Percentiles rank a stretch among this genome's conserved stretches.
Evolutionary conservation across 2,113 vertebrate species (phyloP).

Genomic region (Apeltes quadracus): DNA sequence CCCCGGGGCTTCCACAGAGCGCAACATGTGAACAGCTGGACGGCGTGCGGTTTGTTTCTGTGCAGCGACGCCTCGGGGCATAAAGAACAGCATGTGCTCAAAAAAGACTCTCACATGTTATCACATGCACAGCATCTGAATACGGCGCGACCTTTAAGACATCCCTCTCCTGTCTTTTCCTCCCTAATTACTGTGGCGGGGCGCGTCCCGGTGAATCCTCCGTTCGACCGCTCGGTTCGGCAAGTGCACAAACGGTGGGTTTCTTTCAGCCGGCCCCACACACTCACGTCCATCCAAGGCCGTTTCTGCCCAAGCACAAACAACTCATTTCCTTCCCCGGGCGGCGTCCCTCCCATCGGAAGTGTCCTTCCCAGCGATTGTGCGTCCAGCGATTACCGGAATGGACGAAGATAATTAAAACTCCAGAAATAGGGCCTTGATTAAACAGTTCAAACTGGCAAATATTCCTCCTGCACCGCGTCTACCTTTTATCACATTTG

Average conservation of each 20-base stretch:
- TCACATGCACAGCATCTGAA: constrained; percentile 62
- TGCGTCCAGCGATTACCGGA: constrained; percentile 42
- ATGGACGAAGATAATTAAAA: too few species aligned
- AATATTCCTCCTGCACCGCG: constrained; percentile 3
- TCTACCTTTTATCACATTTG: constrained; percentile 32
- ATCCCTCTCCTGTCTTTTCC: constrained; percentile 5
- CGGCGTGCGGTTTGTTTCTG: constrained; percentile 14
- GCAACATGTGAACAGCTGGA: background rate
- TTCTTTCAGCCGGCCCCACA: constrained; percentile 38
- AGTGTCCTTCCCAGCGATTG: constrained; percentile 10
- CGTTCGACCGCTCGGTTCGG: constrained; percentile 59
- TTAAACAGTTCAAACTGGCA: constrained; percentile 38
- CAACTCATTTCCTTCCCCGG: background rate
- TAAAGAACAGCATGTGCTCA: constrained; percentile 6
- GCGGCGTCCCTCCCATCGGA: constrained; percentile 8
- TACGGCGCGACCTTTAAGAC: constrained; percentile 1
- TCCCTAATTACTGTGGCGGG: constrained; percentile 65
- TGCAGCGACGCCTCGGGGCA: background rate
- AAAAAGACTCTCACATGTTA: background rate
- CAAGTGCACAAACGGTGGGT: constrained; percentile 34
- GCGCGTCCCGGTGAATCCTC: constrained; percentile 65
- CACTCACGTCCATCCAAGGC: constrained; percentile 42
- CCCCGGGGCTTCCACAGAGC: background rate
- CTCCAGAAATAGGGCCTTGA: constrained; percentile 45
- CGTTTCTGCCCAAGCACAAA: constrained; percentile 48